phyloP scores from a whole-genome alignment of 2,797 vertebrate species.

The Anguilla marmorata region DNA sequence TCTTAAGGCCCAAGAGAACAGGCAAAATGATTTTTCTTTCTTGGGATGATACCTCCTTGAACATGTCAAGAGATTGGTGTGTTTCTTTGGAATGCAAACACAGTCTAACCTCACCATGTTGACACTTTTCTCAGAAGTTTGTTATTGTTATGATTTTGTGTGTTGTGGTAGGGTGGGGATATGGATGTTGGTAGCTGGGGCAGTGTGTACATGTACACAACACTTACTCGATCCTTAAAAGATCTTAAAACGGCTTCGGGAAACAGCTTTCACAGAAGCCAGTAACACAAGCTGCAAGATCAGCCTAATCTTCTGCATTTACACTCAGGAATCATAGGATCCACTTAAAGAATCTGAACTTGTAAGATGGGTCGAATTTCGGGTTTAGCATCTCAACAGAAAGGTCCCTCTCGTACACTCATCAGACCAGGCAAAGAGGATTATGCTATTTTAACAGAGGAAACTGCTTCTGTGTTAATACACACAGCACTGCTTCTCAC shows the following conservation, averaged over 20 bases:
- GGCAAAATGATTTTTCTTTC: neutral
- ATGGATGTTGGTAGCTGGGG: slow-evolving; percentile 34
- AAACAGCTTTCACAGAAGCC: neutral
- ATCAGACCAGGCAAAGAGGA: neutral
- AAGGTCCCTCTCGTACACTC: neutral
- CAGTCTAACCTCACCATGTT: neutral
- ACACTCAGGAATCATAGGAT: neutral
- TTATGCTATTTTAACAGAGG: neutral
- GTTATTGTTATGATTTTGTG: slow-evolving; percentile 41
- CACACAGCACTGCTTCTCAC: slow-evolving; percentile 36
- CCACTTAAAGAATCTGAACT: neutral
- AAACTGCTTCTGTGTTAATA: neutral
- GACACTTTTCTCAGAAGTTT: slow-evolving; percentile 26
- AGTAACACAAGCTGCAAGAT: neutral
- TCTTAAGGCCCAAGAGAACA: neutral
- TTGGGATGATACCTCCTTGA: neutral
- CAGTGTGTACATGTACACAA: slow-evolving; percentile 44
- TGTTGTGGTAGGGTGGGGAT: slow-evolving; percentile 25
- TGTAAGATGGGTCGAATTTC: neutral
- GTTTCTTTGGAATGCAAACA: neutral
- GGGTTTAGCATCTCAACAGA: neutral
- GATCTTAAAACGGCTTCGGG: neutral
- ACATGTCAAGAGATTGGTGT: neutral
- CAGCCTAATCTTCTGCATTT: neutral
- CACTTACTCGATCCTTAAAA: slow-evolving; percentile 31